phyloP scores from a whole-genome alignment of 2,797 vertebrate species.

The Sorex maritimensis region DNA sequence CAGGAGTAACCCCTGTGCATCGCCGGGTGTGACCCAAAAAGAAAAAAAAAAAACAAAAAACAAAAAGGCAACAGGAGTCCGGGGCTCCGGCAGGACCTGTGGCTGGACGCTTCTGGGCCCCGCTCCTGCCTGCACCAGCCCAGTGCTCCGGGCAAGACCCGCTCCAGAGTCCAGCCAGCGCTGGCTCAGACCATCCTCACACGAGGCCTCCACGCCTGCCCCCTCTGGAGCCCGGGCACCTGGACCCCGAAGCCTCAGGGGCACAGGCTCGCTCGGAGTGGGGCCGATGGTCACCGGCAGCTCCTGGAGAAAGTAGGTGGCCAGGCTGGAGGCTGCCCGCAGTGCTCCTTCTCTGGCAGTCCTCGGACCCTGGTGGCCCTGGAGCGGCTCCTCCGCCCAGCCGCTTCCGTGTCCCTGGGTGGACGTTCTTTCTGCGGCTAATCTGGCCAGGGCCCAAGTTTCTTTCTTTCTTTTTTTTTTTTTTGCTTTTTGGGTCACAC shows the following conservation, averaged over 20 bases:
- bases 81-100: not conserved
- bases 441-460: constrained; percentile 52
- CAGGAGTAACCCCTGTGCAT: too few species aligned
- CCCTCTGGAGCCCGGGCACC: too few species aligned
- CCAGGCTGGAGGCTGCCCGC: too few species aligned
- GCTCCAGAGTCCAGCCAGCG: too few species aligned
- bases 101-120: not conserved
- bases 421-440: constrained; percentile 45
- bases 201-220: not conserved
- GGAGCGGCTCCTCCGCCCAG: not conserved
- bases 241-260: too few species aligned
- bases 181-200: not conserved
- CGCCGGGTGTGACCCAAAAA: too few species aligned
- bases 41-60: too few species aligned
- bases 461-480: not conserved
- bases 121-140: fast-evolving
- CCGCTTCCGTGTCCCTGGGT: not conserved
- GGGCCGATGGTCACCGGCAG: too few species aligned
- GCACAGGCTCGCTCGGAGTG: too few species aligned
- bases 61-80: not conserved
- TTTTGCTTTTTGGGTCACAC: not conserved
- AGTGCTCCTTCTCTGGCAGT: not conserved
- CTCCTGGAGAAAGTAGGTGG: too few species aligned
- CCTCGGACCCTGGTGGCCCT: not conserved
- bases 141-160: not conserved